Evolutionary conservation across 2,888 invertebrate genomes (phyloP), one percentile per base, ranked within the genome.

Genomic region (Plagodis dolabraria): DNA sequence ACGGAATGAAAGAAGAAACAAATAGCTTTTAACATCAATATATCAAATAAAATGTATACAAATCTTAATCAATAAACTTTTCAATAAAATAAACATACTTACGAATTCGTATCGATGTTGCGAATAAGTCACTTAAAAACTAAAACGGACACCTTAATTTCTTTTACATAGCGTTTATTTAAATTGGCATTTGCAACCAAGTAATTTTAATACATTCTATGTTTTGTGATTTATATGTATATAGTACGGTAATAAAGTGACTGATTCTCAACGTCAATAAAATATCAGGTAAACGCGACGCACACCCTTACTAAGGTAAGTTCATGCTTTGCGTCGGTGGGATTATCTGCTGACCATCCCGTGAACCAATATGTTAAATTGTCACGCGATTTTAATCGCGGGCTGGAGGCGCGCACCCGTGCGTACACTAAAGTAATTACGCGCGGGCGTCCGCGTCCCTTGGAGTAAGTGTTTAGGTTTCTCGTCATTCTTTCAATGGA

Each of bases 321-420:
- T 75, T 82, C 79, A 85, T 86, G 87, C 85, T 83, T 83, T 84
- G 84, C 88, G 83, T 87, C 91, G 91, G 91, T 90, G 91, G 92
- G 91, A 83, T 80, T 71, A 74, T 81, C 72, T 80, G 83, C 85
- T 85, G 85, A 85, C 84, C 84, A 81, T 81, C 78, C 82, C 83
- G 82, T 79, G 72, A 81, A 75, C 76, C 74, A 84, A 88, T 85
- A 86, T 86, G 85, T 84, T 79, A 10, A 86, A 83, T 85, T 84
- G 86, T 86, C 86, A 85, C 87, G 80, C 79, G 74, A 78, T 77
- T 77, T 71, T 70, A 87, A 88, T 86, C 85, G 86, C 84, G 79
- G 80, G 53, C 55, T 0, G 12, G 8, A 7, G 12, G 5, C 43
- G 43, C 43, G 40, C 5, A 22, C 22, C 22, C 22, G 22, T 22